Base-by-base conservation (phyloP, 2,888 invertebrate genomes). In the Siphlonurus alternatus region DNA sequence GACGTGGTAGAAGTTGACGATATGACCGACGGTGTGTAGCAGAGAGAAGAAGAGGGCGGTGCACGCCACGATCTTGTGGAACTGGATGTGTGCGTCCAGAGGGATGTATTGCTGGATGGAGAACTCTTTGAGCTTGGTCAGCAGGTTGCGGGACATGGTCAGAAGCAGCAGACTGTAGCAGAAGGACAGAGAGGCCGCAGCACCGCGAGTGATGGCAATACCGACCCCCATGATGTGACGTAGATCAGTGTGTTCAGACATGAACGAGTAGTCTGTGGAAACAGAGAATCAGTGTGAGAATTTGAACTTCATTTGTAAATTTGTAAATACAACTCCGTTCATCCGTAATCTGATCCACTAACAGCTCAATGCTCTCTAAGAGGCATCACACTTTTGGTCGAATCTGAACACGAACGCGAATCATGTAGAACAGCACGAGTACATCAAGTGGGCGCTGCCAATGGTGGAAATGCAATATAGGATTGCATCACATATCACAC, bases 191-290 rank as follows among this genome's bases (percentile, higher is more conserved):
- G 95, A 90, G 1, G 94, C 95, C 0, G 96, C 96, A 0, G 95
- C 92, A 20, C 95, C 95, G 74, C 95, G 80, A 0, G 95, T 95
- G 69, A 95, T 91, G 5, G 95, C 95, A 62, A 96, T 96, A 0
- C 96, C 95, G 1, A 93, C 93, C 1, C 96, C 96, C 96, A 97
- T 96, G 59, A 97, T 95, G 72, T 96, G 93, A 1, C 96, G 80
- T 69, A 97, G 77, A 75, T 97, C 96, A 23, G 93, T 87, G 75
- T 96, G 95, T 73, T 97, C 96, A 0, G 93, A 87, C 90, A 96
- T 92, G 75, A 95, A 95, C 0, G 94, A 93, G 74, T 96, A 96
- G 78, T 94, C 89, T 89, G 71, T 1, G 75, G 73, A 67, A 64
- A 61, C 56, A 64, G 53, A 19, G 59, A 66, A n/a, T n/a, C 19